phyloP scores from a whole-genome alignment of 1,140 invertebrate genomes.

The Hylaeus volcanicus region DNA sequence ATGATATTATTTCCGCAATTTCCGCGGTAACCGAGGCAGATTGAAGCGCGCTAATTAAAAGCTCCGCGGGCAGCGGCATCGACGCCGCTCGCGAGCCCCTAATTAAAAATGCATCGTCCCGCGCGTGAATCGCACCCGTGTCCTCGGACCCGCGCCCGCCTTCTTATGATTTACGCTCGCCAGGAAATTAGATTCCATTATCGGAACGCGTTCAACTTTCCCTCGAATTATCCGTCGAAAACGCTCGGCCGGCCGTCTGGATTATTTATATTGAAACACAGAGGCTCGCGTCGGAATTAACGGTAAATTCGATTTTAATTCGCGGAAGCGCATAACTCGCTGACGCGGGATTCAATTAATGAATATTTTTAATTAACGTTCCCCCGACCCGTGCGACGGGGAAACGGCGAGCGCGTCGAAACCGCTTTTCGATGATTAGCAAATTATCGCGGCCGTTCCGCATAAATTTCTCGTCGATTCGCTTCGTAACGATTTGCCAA shows the following conservation, averaged over 20 bases:
- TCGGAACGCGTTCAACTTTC: background rate
- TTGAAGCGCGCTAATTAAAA: conserved; percentile 22
- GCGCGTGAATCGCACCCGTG: background rate
- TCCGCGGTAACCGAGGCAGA: background rate
- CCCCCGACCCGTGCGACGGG: background rate
- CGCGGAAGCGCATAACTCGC: background rate
- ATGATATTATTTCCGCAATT: conserved; percentile 12
- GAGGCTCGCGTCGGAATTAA: background rate
- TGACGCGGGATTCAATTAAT: conserved; percentile 11
- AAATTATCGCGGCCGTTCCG: background rate
- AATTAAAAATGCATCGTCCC: conserved; percentile 19
- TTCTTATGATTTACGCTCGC: background rate
- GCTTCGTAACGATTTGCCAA: background rate
- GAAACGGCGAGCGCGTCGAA: background rate
- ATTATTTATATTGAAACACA: conserved; percentile 11
- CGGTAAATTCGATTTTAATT: background rate
- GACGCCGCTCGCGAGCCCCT: background rate
- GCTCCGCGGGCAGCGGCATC: background rate
- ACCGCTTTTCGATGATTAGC: no score
- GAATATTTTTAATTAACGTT: conserved; percentile 21
- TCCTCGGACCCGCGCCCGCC: no score
- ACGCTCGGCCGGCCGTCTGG: no score
- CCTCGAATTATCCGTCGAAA: background rate
- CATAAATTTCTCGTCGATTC: background rate
- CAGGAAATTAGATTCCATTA: conserved; percentile 21